Conservation (phyloP, 2,113 vertebrate genomes). For the Tetrao urogallus region DNA sequence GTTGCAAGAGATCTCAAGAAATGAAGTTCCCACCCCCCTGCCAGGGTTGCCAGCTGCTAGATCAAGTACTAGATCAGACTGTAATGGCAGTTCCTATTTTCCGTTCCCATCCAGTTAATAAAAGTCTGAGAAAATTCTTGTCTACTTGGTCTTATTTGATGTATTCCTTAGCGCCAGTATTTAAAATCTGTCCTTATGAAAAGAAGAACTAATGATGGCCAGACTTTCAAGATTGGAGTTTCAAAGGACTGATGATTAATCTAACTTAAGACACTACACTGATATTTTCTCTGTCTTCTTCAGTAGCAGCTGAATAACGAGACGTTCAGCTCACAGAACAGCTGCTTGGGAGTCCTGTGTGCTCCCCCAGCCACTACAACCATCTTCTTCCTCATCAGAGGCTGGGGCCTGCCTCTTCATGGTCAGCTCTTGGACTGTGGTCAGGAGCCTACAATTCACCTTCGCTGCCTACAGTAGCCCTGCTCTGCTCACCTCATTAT, state of each 20-base stretch:
- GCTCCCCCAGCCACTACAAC: background rate
- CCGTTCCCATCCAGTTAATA: background rate
- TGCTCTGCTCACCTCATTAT: background rate
- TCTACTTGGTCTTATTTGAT: background rate
- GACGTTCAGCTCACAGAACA: background rate
- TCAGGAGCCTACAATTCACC: background rate
- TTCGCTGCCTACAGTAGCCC: background rate
- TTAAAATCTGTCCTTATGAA: background rate
- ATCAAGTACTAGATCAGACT: too few relatives aligned
- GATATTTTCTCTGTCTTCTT: background rate
- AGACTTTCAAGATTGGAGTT: background rate
- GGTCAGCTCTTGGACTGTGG: background rate
- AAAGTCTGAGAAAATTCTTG: background rate
- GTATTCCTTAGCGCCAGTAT: background rate
- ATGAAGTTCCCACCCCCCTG: too few relatives aligned
- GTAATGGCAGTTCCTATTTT: background rate
- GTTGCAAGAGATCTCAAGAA: too few relatives aligned
- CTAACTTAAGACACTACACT: background rate
- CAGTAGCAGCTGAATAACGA: background rate
- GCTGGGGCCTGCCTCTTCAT: background rate
- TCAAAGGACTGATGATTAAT: background rate
- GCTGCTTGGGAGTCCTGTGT: background rate
- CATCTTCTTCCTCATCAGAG: background rate
- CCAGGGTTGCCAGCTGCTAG: too few relatives aligned
- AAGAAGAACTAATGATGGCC: background rate